A percentile compares a stretch with the other conserved stretches of the same genome.
Conservation (phyloP, 2,113 vertebrate genomes). For the Tetrao urogallus region DNA sequence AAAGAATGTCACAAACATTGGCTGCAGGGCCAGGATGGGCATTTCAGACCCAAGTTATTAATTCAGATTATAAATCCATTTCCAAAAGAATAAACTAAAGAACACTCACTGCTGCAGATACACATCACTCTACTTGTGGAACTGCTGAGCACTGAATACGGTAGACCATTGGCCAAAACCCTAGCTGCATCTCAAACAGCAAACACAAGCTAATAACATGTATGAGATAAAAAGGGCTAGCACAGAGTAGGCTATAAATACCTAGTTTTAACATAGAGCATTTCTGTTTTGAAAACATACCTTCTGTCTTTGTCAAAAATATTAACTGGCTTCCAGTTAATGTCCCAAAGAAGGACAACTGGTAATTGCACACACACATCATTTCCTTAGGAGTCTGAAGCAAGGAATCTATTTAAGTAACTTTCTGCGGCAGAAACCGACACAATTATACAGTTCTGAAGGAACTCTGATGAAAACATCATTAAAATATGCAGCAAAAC, state of each 20-base stretch:
- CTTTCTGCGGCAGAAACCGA: background rate
- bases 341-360: background rate
- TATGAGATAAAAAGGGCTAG: background rate
- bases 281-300: background rate
- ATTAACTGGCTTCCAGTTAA: background rate
- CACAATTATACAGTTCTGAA: background rate
- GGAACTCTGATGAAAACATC: background rate
- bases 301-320: background rate
- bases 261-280: background rate
- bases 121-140: background rate
- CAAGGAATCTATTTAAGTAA: background rate
- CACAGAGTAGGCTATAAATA: background rate
- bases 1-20: slow-evolving; percentile 38
- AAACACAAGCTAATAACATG: background rate
- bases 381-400: background rate
- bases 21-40: background rate
- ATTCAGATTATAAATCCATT: background rate
- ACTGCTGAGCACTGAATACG: background rate
- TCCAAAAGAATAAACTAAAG: background rate
- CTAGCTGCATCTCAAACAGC: background rate
- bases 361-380: background rate
- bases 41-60: background rate
- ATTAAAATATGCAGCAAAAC: background rate
- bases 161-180: background rate
- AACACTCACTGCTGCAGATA: background rate